Evolutionary conservation across 53 echinoderm and acorn worm species (phyloP).

Genomic region (Crossaster papposus): DNA sequence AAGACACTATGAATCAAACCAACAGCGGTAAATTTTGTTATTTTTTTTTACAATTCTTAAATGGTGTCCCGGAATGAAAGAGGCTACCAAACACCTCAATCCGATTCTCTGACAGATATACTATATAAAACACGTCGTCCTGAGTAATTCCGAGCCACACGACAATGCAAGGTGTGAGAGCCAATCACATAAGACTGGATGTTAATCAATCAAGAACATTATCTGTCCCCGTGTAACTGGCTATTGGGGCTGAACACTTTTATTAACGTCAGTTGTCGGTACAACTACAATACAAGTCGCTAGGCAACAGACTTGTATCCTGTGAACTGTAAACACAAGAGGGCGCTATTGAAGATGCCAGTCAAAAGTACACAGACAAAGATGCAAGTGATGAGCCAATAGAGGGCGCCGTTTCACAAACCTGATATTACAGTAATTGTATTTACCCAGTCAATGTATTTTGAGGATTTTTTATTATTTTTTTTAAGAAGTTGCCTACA

Average conservation of each 20-base stretch:
- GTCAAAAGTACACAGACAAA: not conserved
- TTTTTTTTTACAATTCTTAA: no score
- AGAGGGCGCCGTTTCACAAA: not conserved
- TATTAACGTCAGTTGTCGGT: not conserved
- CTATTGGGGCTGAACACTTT: not conserved
- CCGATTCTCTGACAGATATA: not conserved
- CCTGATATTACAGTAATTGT: not conserved
- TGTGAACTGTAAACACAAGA: conserved; percentile 24
- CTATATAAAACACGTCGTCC: not conserved
- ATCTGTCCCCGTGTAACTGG: conserved; percentile 8
- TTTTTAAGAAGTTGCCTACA: no score
- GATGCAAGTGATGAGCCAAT: not conserved
- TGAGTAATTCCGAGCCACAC: not conserved
- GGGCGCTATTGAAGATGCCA: conserved; percentile 20
- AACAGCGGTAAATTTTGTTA: no score
- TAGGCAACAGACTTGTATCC: not conserved
- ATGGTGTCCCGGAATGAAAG: not conserved
- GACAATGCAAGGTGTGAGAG: not conserved
- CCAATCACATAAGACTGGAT: not conserved
- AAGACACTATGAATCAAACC: no score
- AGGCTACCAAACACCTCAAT: not conserved
- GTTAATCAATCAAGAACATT: not conserved
- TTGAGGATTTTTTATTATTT: no score
- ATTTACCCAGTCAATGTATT: not conserved
- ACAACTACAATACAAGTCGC: not conserved